Percentiles rank a stretch among this genome's conserved stretches.
Conservation (phyloP, 1,140 invertebrate species). For the Harpegnathos saltator region DNA sequence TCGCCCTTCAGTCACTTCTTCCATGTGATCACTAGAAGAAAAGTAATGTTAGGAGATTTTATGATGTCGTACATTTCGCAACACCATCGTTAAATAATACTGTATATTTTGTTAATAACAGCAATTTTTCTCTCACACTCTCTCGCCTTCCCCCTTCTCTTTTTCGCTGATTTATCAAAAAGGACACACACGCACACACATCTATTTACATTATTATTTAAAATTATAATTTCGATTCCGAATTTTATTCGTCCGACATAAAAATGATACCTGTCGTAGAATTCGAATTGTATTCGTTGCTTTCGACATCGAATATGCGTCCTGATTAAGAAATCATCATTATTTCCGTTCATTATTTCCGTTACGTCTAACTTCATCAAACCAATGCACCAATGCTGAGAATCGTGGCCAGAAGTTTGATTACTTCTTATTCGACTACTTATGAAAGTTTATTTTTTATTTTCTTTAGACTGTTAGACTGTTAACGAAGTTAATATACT, state of each 20-base stretch:
- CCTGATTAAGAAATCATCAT: no score
- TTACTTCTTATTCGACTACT: no score
- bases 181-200: neutral
- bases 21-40: neutral
- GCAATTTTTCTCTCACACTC: neutral
- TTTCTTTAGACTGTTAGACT: no score
- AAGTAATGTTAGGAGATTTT: neutral
- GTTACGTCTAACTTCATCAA: no score
- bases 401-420: no score
- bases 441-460: no score
- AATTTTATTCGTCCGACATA: neutral
- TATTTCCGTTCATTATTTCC: no score
- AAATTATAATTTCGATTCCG: neutral
- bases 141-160: no score
- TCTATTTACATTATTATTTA: constrained; percentile 34
- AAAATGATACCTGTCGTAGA: neutral
- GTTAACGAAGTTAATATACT: no score
- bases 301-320: neutral
- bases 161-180: neutral
- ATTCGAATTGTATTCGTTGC: constrained; percentile 5
- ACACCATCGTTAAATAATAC: constrained; percentile 2
- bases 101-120: constrained; percentile 19
- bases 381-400: no score
- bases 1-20: neutral
- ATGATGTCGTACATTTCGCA: neutral